Evolutionary conservation across 1,140 invertebrate genomes (phyloP), one percentile per base, ranked within the genome.

Genomic region (Procambarus virginalis): DNA sequence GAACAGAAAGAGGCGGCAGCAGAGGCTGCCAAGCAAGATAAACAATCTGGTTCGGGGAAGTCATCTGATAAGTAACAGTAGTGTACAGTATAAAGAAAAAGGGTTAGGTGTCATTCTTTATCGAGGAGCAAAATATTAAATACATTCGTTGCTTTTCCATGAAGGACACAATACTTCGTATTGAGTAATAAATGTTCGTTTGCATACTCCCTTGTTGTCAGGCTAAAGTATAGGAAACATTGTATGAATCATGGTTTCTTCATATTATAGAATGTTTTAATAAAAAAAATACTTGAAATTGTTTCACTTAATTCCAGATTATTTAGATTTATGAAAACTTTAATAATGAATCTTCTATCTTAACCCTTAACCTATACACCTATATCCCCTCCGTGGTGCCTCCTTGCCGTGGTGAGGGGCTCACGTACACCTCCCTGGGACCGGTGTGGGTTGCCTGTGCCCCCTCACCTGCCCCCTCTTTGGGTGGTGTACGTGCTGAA

Each of bases 1-100:
- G 98, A 99, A 94, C 97, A 97, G 94, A 95, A 96, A 93, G 98
- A 99, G 94, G 97, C 97, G 64, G 96, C 94, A 83, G 94, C 94
- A 51, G 95, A 96, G 91, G 95, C 94, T 46, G 94, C 94, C 77
- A 95, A 95, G 92, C 94, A 94, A 83, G 94, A 95, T 92, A 95
- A 95, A 92, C 94, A 95, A 58, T 84, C 86, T 22, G 75, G 85
- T 12, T 49, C 84, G 8, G 68, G 68, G n/a, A 73, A 73, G 22
- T 73, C 68, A 34, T 73, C 68, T 8, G 68, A 73, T 34, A 73
- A 73, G 68, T 34, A 73, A 20, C 10, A 73, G 0, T 20, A 73
- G 2, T 8, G 22, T 22, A 20, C 6, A 34, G 2, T 20, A 17
- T 17, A 64, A 4, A 17, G 20, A 64, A 20, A 4, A 2, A 14